phyloP scores from a whole-genome alignment of 2,888 invertebrate genomes.

The Drosophila imparisetae region DNA sequence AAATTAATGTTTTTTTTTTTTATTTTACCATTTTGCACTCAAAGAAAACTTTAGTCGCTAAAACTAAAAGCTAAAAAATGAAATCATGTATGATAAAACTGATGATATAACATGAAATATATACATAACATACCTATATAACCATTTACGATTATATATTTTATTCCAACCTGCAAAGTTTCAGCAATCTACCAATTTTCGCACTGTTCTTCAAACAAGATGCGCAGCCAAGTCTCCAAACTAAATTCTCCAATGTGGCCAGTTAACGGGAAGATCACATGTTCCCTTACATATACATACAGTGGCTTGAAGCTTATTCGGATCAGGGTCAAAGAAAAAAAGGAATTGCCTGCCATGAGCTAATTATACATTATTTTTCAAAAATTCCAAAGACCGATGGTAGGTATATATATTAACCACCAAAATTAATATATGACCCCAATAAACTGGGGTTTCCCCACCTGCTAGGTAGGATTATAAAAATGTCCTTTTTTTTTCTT shows the following conservation, averaged over 20 bases:
- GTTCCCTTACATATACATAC: no score
- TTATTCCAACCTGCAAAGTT: background rate
- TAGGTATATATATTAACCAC: no score
- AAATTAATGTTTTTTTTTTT: conserved; percentile 32
- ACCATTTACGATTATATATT: conserved; percentile 12
- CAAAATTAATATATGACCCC: no score
- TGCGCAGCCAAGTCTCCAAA: background rate
- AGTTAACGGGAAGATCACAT: no score
- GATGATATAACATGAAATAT: conserved; percentile 70
- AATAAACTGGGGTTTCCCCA: no score
- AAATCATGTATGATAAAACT: conserved; percentile 75
- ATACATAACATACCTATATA: conserved; percentile 70
- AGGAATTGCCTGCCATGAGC: no score
- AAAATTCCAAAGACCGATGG: no score
- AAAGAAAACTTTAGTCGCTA: conserved; percentile 64
- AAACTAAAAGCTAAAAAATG: conserved; percentile 54
- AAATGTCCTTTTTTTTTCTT: no score
- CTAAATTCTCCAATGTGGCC: background rate
- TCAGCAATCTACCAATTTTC: background rate
- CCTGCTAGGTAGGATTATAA: no score
- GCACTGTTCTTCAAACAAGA: background rate
- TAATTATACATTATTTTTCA: no score
- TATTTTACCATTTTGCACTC: conserved; percentile 26
- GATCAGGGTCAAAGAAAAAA: no score
- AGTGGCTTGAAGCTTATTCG: no score